Base-by-base conservation (phyloP, 2,113 vertebrate species). In the Caranx ignobilis region DNA sequence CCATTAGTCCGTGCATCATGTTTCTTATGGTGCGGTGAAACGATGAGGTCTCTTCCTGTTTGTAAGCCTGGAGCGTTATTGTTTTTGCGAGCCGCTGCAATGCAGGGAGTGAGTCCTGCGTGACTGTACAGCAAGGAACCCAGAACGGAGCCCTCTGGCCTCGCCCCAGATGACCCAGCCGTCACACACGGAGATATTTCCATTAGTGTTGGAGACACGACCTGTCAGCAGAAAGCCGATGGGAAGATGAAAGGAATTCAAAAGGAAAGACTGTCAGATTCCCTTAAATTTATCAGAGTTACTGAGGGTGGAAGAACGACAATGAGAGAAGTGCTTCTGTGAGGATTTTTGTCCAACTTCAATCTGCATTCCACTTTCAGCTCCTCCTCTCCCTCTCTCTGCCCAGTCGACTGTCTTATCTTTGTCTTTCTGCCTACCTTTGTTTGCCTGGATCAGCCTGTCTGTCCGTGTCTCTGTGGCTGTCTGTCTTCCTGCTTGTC, bases 201-300 rank as follows among this genome's bases (percentile, higher is more conserved):
- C 81, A 87, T 90, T 90, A 86, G 78, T 54, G 78, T 31, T 60
- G 50, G 79, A 84, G 77, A 86, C 9, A 41, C 34, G 65, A 78
- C 21, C 74, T 87, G 83, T 93, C 88, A 87, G 85, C 82, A 56
- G 81, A 71, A 88, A 81, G 79, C 77, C 57, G 59, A 89, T 32
- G 87, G 82, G 82, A 74, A 75, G 77, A 92, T 88, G 85, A 93
- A 81, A 91, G 59, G 67, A 89, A 92, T 81, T 67, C 32, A 72
- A 90, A 82, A 74, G 78, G 89, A 92, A 90, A 82, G 82, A 84
- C 83, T 90, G 93, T 93, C 91, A 88, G 81, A 70, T 88, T 87
- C 71, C 60, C 56, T 93, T 82, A 86, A 11, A 76, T 84, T 73
- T 68, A 75, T 88, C 69, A 57, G 84, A 77, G 78, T 77, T 83